Evolutionary conservation across 1,140 invertebrate species (phyloP), one percentile per base, ranked within the genome.

Genomic region (Metopolophium dirhodum): DNA sequence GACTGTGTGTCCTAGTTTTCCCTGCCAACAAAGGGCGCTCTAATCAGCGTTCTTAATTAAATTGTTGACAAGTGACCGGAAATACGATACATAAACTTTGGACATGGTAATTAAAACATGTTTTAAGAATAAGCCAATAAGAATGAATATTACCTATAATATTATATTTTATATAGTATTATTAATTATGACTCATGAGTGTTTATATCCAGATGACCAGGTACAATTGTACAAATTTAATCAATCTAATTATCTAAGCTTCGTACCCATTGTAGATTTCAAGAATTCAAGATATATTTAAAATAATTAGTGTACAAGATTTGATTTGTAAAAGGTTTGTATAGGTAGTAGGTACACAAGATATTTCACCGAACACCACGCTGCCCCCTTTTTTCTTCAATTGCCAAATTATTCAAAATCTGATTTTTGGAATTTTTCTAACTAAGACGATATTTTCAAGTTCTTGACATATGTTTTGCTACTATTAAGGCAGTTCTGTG

Each of bases 51-150:
- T 93, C 91, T 41, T 93, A 93, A 93, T 93, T 85, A 93, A 86
- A 93, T 57, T 85, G 91, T 85, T 86, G 90, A 91, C 90, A 45
- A 91, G n/a, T 35, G 41, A 82, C 61, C 61, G 82, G 82, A 93
- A 54, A 92, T 41, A 68, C 37, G 89, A 93, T 93, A 86, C 49
- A 51, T 83, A 93, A 37, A 86, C 91, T 93, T 93, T 93, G 49
- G 35, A 93, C 54, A 90, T 49, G 18, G 57, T 68, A 61, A 90
- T 90, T 90, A 90, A 90, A 41, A 68, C 35, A 68, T 90, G 7
- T 23, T 54, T 88, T 20, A 49, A 49, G 22, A 20, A 51, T 51
- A 51, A 51, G 18, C 18, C 1, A 23, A 22, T 22, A 23, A 22
- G 51, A n/a, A 47, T 87, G 26, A 37, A 41, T 68, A 68, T 68